phyloP scores from a whole-genome alignment of 2,113 vertebrate genomes.

The Scomber japonicus region DNA sequence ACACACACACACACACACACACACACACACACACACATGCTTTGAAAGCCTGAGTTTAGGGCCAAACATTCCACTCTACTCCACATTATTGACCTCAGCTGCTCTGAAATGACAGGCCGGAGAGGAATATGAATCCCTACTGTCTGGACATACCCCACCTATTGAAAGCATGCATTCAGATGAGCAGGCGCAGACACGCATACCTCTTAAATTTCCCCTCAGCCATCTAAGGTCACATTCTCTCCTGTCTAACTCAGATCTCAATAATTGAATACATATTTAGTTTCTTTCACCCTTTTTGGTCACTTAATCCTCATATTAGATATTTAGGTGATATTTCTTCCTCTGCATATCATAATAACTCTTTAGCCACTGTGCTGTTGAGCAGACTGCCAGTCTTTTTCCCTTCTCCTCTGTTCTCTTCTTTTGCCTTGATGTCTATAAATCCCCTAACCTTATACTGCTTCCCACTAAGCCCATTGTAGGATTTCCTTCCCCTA shows the following conservation, averaged over 20 bases:
- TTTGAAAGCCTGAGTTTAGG: conserved; percentile 3
- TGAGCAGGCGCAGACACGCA: neutral
- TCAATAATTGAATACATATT: neutral
- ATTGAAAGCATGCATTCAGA: conserved; percentile 22
- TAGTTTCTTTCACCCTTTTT: neutral
- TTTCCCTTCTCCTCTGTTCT: neutral
- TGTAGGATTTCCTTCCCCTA: conserved; percentile 31
- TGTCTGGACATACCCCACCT: conserved; percentile 19
- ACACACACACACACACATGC: conserved; percentile 7
- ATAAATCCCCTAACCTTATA: conserved; percentile 18
- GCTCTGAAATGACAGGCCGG: conserved; percentile 33
- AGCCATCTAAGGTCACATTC: neutral
- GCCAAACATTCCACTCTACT: conserved; percentile 53
- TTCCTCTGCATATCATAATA: neutral
- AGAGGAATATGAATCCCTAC: conserved; percentile 25
- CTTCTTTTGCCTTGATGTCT: neutral
- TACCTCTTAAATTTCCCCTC: neutral
- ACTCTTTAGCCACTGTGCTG: neutral
- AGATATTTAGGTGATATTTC: neutral
- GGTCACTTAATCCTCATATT: neutral
- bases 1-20: conserved; percentile 11
- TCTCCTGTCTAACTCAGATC: neutral
- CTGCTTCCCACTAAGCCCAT: conserved; percentile 11
- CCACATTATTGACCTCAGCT: conserved; percentile 49
- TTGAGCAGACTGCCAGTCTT: neutral